Evolutionary conservation across 2,888 invertebrate genomes (phyloP), one percentile per base, ranked within the genome.

Genomic region (Lymantria dispar): DNA sequence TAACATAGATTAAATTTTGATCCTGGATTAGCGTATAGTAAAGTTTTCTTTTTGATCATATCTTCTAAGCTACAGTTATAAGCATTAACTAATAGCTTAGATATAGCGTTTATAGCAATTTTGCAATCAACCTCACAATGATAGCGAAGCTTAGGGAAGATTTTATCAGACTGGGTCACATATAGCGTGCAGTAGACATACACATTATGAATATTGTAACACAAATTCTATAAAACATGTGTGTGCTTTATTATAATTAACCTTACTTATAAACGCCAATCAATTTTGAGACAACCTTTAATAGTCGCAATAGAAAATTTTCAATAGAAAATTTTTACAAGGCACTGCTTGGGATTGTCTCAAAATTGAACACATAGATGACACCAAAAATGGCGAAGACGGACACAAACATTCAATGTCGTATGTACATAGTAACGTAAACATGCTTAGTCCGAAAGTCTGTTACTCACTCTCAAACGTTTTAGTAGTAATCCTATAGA

Each of bases 401-500:
- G 61, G 62, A 72, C 72, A 80, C 70, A 76, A 70, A 76, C 76
- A 76, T 53, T 64, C 5, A 62, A 62, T 62, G 63, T 62, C 59
- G 52, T 80, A 85, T 85, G 54, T 84, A 84, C 83, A 85, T 71
- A 71, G 56, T 49, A 52, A 70, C 62, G 69, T 60, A 68, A 66
- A 73, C 74, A 69, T 64, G 64, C 65, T 57, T 43, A 51, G 64
- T 61, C 60, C 64, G 64, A 63, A 48, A 50, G 64, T 75, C 63
- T 45, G 45, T 70, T 76, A 88, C 90, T 90, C 82, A 88, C 90
- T 78, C 81, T 80, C 40, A 90, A 75, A 43, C 80, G 74, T 70
- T 87, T 89, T 64, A 90, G 78, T 30, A 90, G 83, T 51, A 90
- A 78, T 60, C 89, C 89, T 77, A 90, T 66, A 43, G 85, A 78